Conservation (phyloP, 2,888 invertebrate genomes). For the Temnothorax unifasciatus region DNA sequence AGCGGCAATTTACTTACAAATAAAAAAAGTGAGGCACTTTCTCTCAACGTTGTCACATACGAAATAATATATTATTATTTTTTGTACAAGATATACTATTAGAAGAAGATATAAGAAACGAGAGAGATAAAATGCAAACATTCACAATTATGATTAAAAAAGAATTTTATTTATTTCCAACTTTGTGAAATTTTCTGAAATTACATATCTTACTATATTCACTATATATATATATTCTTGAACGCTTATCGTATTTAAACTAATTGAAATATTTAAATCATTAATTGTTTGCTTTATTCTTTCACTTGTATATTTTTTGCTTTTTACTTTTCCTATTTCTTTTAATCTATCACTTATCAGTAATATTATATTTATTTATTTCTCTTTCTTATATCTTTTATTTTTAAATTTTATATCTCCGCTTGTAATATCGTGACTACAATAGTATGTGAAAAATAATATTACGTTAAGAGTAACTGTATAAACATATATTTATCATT, state of each 20-base stretch:
- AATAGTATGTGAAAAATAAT: conserved; percentile 29
- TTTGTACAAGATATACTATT: background rate
- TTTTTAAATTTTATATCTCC: background rate
- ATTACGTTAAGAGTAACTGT: conserved; percentile 49
- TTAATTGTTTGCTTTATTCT: background rate
- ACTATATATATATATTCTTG: background rate
- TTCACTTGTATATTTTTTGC: background rate
- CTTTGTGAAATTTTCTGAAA: background rate
- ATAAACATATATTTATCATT: conserved; percentile 75
- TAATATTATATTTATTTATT: conserved; percentile 1
- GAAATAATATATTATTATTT: conserved; percentile 12
- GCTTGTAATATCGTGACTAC: conserved; percentile 49
- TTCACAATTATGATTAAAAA: background rate
- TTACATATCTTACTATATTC: background rate
- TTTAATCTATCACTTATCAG: background rate
- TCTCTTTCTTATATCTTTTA: background rate
- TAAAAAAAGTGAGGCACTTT: conserved; percentile 2
- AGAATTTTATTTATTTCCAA: background rate
- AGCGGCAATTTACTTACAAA: conserved; percentile 9
- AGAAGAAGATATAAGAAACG: background rate
- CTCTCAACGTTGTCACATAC: background rate
- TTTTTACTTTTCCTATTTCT: background rate
- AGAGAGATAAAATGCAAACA: background rate
- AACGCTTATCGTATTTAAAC: background rate
- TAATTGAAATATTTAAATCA: background rate